Conservation (phyloP, 23 tunicate genomes). For the Trididemnum miniatum region DNA sequence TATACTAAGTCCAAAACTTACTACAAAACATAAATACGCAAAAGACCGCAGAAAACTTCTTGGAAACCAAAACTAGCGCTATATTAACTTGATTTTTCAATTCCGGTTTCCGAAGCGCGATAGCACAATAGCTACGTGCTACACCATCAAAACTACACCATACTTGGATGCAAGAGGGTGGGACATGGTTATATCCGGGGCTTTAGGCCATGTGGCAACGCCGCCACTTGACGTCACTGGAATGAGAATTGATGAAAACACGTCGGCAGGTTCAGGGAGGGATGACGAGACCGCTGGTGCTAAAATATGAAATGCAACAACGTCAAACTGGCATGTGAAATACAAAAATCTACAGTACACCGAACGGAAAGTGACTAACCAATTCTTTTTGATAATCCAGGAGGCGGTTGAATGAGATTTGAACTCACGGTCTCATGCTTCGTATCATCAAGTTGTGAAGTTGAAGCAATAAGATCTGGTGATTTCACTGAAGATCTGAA, state of each 20-base stretch:
- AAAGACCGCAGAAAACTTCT: too few species aligned
- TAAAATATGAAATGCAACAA: not conserved
- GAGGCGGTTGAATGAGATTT: not conserved
- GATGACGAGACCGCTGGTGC: not conserved
- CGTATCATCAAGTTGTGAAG: constrained; percentile 66
- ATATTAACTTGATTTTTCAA: too few species aligned
- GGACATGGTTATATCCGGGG: constrained; percentile 92
- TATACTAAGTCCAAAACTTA: too few species aligned
- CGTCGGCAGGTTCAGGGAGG: constrained; percentile 8
- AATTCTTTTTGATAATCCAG: not conserved
- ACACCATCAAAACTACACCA: too few species aligned
- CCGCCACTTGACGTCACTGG: constrained; percentile 16
- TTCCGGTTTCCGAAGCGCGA: too few species aligned
- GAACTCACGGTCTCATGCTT: constrained; percentile 5
- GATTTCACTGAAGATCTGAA: constrained; percentile 59
- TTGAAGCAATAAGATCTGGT: constrained; percentile 83
- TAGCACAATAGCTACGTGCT: too few species aligned
- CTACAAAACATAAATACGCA: too few species aligned
- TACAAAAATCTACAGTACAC: too few species aligned
- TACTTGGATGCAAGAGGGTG: constrained; percentile 53
- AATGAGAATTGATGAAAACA: constrained; percentile 27
- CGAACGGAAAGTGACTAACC: too few species aligned
- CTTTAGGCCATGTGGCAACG: constrained; percentile 80
- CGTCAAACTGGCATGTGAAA: too few species aligned
- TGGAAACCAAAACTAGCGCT: too few species aligned